Evolutionary conservation across 2,888 invertebrate genomes (phyloP).

Genomic region (Balanococcus diminutus): DNA sequence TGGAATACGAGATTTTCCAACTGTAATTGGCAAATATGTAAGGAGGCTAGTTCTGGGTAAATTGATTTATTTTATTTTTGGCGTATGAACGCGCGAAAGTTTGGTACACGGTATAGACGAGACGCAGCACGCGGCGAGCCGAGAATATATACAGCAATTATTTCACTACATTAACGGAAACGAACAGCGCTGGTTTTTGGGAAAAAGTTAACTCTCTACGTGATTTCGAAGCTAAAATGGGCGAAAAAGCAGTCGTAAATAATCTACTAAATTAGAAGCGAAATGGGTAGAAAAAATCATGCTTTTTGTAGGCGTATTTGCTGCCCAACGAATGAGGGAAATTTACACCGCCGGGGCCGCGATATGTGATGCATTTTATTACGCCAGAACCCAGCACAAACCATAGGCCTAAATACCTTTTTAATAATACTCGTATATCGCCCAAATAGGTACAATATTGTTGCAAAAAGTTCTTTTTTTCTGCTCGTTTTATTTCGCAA

Average conservation of each 20-base stretch:
- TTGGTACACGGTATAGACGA: no score
- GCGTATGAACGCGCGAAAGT: not conserved
- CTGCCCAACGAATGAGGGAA: not conserved
- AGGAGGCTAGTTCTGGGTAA: not conserved
- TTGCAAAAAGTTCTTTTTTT: not conserved
- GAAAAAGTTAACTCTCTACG: constrained; percentile 4
- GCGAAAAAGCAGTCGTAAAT: constrained; percentile 17
- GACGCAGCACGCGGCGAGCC: not conserved
- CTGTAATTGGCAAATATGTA: not conserved
- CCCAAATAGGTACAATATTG: not conserved
- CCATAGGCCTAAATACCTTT: constrained; percentile 8
- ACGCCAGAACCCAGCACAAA: not conserved
- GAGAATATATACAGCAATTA: constrained; percentile 2
- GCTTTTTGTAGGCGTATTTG: not conserved
- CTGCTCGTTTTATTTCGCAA: not conserved
- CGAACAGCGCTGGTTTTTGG: not conserved
- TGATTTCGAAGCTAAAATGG: not conserved
- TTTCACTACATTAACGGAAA: not conserved
- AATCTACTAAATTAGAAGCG: not conserved
- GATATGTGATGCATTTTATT: not conserved
- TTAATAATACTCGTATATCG: not conserved
- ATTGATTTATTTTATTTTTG: constrained; percentile 22
- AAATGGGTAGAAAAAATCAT: not conserved
- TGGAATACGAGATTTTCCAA: not conserved
- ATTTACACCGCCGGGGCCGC: no score